Evolutionary conservation across 2,888 invertebrate genomes (phyloP).

Genomic region (Dorcus parallelipipedus): DNA sequence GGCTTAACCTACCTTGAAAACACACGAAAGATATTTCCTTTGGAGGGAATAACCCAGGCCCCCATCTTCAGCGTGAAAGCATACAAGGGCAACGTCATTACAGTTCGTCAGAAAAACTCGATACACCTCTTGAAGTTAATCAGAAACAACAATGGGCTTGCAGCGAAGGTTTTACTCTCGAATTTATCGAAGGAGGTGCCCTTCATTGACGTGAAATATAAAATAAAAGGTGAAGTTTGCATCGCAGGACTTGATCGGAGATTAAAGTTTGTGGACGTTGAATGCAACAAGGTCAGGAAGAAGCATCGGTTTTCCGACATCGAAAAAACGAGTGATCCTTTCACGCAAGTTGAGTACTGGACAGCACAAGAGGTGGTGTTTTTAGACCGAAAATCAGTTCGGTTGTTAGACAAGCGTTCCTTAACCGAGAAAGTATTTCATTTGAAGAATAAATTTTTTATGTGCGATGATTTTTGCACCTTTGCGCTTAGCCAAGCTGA

Average conservation of each 20-base stretch:
- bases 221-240: slow-evolving; percentile 3
- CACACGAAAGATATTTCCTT: background rate
- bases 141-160: background rate
- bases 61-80: slow-evolving; percentile 5
- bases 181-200: background rate
- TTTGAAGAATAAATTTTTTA: slow-evolving; percentile 7
- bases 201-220: slow-evolving; percentile 12
- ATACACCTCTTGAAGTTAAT: slow-evolving; percentile 6
- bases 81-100: background rate
- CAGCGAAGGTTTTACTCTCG: background rate
- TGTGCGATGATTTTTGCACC: slow-evolving; percentile 13
- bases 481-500: background rate
- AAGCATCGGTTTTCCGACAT: background rate
- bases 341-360: slow-evolving; percentile 10
- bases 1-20: too few relatives aligned
- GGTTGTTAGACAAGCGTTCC: slow-evolving; percentile 11
- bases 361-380: slow-evolving; percentile 2
- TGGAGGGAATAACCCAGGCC: background rate
- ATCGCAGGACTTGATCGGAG: slow-evolving; percentile 4
- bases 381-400: slow-evolving; percentile 10
- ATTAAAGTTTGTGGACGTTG: slow-evolving; percentile 3
- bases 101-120: slow-evolving; percentile 11
- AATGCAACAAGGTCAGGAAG: background rate
- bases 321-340: slow-evolving; percentile 4
- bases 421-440: slow-evolving; percentile 3